These are phyloP conservation scores for Aegotheles bennettii DNA, from an alignment of 2,113 vertebrate genomes.

Conservation along the genomic window DNA sequence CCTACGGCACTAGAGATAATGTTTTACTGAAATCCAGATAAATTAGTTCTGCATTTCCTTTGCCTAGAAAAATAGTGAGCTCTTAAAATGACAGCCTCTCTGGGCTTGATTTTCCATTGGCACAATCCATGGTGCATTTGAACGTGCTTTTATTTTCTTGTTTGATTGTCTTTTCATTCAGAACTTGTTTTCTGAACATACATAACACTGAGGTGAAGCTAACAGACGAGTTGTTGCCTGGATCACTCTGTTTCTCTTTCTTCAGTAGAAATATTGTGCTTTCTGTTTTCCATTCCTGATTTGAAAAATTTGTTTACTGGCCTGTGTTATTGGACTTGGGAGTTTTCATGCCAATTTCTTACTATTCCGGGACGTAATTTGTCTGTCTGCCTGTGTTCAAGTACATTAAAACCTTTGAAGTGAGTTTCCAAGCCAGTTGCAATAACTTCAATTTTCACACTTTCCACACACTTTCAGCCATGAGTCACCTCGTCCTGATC, in stretches of 20 bases:
- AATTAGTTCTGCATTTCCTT: background rate
- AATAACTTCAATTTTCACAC: background rate
- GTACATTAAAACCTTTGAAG: background rate
- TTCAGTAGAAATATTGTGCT: background rate
- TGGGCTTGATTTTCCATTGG: background rate
- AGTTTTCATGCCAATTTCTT: background rate
- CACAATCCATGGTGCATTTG: background rate
- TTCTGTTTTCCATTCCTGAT: background rate
- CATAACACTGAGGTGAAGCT: background rate
- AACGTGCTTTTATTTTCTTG: background rate
- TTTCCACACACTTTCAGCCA: background rate
- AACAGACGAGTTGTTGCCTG: background rate
- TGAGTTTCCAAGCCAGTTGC: background rate
- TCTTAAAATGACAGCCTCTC: background rate
- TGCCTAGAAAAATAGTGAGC: background rate
- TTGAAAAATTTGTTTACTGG: background rate
- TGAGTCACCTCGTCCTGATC: background rate
- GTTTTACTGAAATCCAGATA: background rate
- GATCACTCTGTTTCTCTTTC: background rate
- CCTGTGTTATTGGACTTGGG: background rate
- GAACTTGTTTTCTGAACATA: background rate
- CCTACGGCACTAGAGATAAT: background rate
- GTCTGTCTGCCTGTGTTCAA: background rate
- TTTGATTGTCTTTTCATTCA: background rate
- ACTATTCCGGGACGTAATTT: background rate